phyloP scores from a whole-genome alignment of 2,888 invertebrate species.

The Sphecodes monilicornis region DNA sequence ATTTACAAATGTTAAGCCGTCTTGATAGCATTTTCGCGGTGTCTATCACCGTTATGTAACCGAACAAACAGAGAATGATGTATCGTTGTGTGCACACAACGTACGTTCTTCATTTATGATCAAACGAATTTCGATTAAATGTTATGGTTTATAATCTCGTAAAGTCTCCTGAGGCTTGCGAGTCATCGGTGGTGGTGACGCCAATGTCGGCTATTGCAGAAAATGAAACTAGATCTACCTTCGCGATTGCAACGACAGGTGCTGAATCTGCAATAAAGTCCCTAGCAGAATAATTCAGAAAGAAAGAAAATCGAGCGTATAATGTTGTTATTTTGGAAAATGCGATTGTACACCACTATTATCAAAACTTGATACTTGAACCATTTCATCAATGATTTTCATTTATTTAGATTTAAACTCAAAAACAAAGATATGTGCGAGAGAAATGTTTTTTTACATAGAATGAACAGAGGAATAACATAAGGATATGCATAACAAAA shows the following conservation, averaged over 20 bases:
- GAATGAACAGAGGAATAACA: no score
- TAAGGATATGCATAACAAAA: no score
- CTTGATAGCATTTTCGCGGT: conserved; percentile 29
- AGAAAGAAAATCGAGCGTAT: neutral
- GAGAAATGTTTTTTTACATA: no score
- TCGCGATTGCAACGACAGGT: neutral
- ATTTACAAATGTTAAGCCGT: conserved; percentile 29
- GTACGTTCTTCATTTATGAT: conserved; percentile 4
- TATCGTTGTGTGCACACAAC: neutral
- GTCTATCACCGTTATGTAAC: conserved; percentile 10
- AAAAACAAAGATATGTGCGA: no score
- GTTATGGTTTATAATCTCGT: neutral
- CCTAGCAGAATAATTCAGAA: neutral
- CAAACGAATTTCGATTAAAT: neutral
- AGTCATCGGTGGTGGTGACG: neutral
- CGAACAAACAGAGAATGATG: neutral
- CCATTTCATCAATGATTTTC: no score
- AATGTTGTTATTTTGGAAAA: no score
- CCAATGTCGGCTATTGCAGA: neutral
- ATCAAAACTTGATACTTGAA: no score
- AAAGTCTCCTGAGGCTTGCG: neutral
- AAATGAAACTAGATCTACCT: neutral
- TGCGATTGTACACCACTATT: no score
- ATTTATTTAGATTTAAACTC: no score
- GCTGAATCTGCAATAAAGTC: neutral